Evolutionary conservation across 2,888 invertebrate species (phyloP).

Genomic region (Phoronis australis): DNA sequence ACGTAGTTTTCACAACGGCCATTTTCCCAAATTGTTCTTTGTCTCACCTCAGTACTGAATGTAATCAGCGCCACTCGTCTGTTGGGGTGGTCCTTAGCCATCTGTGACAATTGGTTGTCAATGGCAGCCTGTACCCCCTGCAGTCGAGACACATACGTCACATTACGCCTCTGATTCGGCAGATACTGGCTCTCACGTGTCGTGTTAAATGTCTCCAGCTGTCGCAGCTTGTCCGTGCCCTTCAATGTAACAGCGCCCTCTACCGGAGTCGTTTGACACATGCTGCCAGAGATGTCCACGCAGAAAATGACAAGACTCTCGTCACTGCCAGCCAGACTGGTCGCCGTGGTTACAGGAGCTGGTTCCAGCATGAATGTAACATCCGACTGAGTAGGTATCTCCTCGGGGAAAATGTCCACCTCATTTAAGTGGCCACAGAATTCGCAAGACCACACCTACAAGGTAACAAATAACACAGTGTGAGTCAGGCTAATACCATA

Average conservation of each 20-base stretch:
- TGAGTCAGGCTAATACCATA: too few species aligned
- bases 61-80: constrained; percentile 42
- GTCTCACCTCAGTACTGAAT: constrained; percentile 42
- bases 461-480: background rate
- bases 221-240: constrained; percentile 26
- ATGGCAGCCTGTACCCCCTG: constrained; percentile 49
- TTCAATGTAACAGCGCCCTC: constrained; percentile 23
- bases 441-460: constrained; percentile 45
- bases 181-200: constrained; percentile 31
- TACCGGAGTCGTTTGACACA: constrained; percentile 49
- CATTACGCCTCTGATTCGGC: constrained; percentile 32
- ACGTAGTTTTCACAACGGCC: too few species aligned
- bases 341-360: constrained; percentile 33
- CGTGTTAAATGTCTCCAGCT: constrained; percentile 26
- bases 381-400: constrained; percentile 37
- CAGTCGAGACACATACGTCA: constrained; percentile 43
- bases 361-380: constrained; percentile 47
- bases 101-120: constrained; percentile 42
- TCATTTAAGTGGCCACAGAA: constrained; percentile 34
- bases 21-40: too few species aligned
- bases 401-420: constrained; percentile 41
- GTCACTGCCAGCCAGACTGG: constrained; percentile 34
- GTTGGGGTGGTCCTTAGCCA: constrained; percentile 38
- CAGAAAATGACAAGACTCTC: constrained; percentile 46
- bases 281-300: constrained; percentile 50